Evolutionary conservation across 2,113 vertebrate species (phyloP).

Genomic region (Ptilonorhynchus violaceus): DNA sequence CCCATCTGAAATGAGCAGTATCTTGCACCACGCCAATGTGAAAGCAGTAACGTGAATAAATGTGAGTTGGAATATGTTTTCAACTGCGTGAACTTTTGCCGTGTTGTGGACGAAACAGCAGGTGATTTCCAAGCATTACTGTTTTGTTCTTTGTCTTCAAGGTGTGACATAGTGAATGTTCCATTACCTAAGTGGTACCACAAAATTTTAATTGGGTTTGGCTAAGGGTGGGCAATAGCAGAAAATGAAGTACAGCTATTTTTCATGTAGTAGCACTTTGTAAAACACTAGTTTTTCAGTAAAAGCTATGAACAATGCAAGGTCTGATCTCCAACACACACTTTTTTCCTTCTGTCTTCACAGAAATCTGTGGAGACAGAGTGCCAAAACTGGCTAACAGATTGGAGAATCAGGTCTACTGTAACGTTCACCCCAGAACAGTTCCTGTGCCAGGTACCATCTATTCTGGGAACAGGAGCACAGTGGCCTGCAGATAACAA

Average conservation of each 20-base stretch:
- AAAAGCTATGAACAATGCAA: not conserved
- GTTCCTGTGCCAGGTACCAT: not conserved
- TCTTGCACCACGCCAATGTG: slow-evolving; percentile 22
- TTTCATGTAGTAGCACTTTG: not conserved
- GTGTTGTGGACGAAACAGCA: not conserved
- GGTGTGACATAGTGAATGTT: not conserved
- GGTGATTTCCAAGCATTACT: not conserved
- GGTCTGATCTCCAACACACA: not conserved
- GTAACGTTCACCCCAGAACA: not conserved
- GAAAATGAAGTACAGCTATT: not conserved
- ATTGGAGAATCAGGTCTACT: not conserved
- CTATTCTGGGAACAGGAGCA: not conserved
- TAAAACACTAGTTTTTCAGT: not conserved
- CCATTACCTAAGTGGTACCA: not conserved
- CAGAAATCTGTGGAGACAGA: not conserved
- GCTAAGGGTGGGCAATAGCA: not conserved
- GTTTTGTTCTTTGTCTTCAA: not conserved
- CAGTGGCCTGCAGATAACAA: not conserved
- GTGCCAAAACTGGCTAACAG: not conserved
- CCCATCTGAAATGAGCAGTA: not conserved
- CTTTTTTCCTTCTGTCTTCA: not conserved
- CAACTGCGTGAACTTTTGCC: slow-evolving; percentile 14
- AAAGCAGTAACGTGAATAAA: slow-evolving; percentile 21
- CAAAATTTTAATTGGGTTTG: not conserved
- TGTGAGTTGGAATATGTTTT: slow-evolving; percentile 53